Percentiles rank a stretch among this genome's conserved stretches.
phyloP scores from a whole-genome alignment of 2,113 vertebrate species.

The Balaeniceps rex region DNA sequence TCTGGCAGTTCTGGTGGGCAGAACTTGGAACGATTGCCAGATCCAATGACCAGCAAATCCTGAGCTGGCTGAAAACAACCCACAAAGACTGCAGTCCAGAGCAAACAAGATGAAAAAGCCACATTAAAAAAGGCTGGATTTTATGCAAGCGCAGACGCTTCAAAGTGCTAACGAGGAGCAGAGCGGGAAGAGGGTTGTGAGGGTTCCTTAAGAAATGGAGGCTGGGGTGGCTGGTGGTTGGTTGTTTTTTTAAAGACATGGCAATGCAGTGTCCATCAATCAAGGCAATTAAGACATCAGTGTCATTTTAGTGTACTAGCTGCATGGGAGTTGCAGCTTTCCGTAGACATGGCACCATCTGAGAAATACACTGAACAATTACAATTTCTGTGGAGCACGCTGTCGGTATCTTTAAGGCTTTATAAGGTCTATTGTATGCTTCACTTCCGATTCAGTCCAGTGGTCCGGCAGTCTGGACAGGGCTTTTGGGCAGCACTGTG shows the following conservation, averaged over 20 bases:
- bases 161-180: slow-evolving; percentile 38
- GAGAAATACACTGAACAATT: neutral
- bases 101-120: slow-evolving; percentile 71
- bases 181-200: neutral
- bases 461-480: neutral
- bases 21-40: slow-evolving; percentile 67
- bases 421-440: neutral
- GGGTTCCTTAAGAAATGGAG: neutral
- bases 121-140: slow-evolving; percentile 68
- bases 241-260: neutral
- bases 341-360: neutral
- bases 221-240: neutral
- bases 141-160: slow-evolving; percentile 47
- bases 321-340: neutral
- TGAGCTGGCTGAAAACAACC: slow-evolving; percentile 77
- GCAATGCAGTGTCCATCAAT: neutral
- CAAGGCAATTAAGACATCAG: neutral
- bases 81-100: slow-evolving; percentile 63
- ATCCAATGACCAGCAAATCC: slow-evolving; percentile 72
- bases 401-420: neutral
- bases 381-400: neutral
- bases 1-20: slow-evolving; percentile 71
- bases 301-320: neutral
- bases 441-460: neutral
- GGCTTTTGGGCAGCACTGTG: neutral